Evolutionary conservation across 2,888 invertebrate genomes (phyloP), one percentile per base, ranked within the genome.

Genomic region (Meteorus cinctellus): DNA sequence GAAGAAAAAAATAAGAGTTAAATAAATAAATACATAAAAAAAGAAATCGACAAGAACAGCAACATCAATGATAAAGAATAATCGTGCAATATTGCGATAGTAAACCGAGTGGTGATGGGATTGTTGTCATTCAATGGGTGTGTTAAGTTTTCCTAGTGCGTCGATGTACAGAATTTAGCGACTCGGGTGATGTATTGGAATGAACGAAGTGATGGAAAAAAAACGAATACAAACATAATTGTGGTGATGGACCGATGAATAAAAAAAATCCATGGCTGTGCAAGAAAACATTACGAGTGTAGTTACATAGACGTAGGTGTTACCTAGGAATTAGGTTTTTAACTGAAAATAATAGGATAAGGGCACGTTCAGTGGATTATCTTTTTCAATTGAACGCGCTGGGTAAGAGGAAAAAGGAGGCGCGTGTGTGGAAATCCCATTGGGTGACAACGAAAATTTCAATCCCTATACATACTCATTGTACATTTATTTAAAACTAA

Each of bases 21-120:
- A 48, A 48, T n/a, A 48, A n/a, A 4, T 48, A 48, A 48, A 48
- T 48, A 45, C 4, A 45, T 16, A 48, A 78, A 76, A 66, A 74
- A 41, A 84, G 81, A 79, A 80, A 81, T 81, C 59, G 55, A 78
- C 73, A 78, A 75, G 27, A 68, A 55, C 65, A 63, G 34, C 71
- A 77, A 75, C 60, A 78, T 75, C 65, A 73, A 78, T 76, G 78
- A 75, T 74, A 78, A 74, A 67, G 67, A 62, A 74, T 81, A 86
- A 83, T 86, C 85, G 89, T 89, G 89, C 88, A 88, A 89, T 89
- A 89, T 88, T 87, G 88, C 87, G 87, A 87, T 86, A 86, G 84
- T 84, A 84, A 31, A 84, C 77, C 85, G 84, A 83, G 76, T 63
- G 19, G 16, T 36, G n/a, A 19, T 83, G 83, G 81, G 84, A 80